Evolutionary conservation across 1,140 invertebrate genomes (phyloP).

Genomic region (Drosophila kanapiae): DNA sequence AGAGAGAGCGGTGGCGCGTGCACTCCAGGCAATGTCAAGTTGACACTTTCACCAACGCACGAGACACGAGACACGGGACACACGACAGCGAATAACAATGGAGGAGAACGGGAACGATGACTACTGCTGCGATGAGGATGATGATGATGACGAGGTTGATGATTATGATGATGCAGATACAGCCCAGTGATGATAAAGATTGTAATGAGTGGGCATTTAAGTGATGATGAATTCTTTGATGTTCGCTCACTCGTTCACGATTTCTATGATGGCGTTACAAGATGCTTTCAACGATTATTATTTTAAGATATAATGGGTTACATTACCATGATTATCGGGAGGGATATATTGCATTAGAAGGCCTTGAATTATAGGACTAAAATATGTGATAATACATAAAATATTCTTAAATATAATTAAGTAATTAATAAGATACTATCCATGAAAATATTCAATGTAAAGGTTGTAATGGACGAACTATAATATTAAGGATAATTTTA

Average conservation of each 20-base stretch:
- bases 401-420: not conserved
- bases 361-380: not conserved
- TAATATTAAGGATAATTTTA: too few relatives aligned
- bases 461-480: too few relatives aligned
- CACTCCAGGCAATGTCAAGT: constrained; percentile 82
- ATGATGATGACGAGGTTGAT: constrained; percentile 1
- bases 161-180: constrained; percentile 31
- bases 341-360: not conserved
- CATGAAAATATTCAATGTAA: too few relatives aligned
- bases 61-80: constrained; percentile 42
- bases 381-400: not conserved
- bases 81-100: constrained; percentile 26
- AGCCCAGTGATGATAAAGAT: constrained; percentile 25
- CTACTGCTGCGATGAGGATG: not conserved
- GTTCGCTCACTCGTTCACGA: constrained; percentile 5
- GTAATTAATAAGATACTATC: too few relatives aligned
- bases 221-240: constrained; percentile 18
- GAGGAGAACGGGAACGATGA: constrained; percentile 30
- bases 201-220: constrained; percentile 24
- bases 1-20: constrained; percentile 73
- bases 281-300: constrained; percentile 1
- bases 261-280: not conserved
- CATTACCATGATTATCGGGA: not conserved
- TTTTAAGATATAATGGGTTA: constrained; percentile 1
- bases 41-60: constrained; percentile 79